Base-by-base conservation (phyloP, 1,140 invertebrate genomes). In the Gerris buenoi region DNA sequence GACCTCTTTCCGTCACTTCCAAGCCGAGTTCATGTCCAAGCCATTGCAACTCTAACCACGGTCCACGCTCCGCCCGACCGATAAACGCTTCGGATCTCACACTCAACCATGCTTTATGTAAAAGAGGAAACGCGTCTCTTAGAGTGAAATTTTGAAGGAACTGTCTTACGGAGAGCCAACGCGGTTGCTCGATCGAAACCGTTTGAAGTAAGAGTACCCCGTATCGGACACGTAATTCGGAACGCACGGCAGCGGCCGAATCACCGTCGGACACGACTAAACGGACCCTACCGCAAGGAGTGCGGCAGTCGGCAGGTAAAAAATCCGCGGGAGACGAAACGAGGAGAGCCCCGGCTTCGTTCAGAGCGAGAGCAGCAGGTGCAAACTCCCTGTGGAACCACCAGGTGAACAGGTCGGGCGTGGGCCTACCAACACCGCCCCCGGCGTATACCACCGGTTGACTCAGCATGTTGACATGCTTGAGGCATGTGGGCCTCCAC, bases 401-500 rank as follows among this genome's bases (percentile, higher is more conserved):
- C 81, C 81, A 81, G 2, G 78, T 74, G 29, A 82, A 81, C 1
- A 82, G 73, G 65, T 81, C 79, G 0, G 77, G 73, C 0, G 80
- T 81, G 0, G 80, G 71, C 0, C 73, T 73, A 2, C 79, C 80
- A 5, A 77, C 76, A 13, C 81, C 80, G 2, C 81, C 81, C 0
- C 80, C 80, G 0, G 80, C 81, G 67, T 82, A 82, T 5, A 82
- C 77, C 0, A 82, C 80, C 3, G 81, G 81, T 63, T 82, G 81
- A 33, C 76, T 81, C 2, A 81, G 64, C 80, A 81, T 81, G 71
- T 82, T 81, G n/a, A 82, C 80, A 29, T 75, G 72, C 25, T 75
- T 73, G 5, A 82, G 68, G 71, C 80, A 81, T 15, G 74, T 71
- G 0, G 81, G 81, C 28, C 79, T 72, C 79, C 80, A 82, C 66